Evolutionary conservation across 2,113 vertebrate genomes (phyloP).

Genomic region (Oncorhynchus kisutch): DNA sequence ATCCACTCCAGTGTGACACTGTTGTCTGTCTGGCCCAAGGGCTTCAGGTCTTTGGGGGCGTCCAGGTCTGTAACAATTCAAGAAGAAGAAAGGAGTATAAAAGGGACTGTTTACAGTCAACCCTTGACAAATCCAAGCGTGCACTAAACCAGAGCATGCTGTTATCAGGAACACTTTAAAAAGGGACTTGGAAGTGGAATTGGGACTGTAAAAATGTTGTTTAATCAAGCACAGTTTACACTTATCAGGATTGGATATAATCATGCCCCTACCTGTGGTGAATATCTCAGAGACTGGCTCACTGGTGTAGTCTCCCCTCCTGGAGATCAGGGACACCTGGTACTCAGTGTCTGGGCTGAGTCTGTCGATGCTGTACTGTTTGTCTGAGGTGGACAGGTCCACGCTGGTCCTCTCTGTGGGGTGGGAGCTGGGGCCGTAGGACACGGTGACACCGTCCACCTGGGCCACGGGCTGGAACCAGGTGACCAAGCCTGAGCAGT

Average conservation of each 20-base stretch:
- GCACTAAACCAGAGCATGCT: too few species aligned
- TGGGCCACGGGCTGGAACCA: slow-evolving; percentile 86
- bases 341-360: slow-evolving; percentile 88
- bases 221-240: too few species aligned
- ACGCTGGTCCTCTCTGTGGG: slow-evolving; percentile 76
- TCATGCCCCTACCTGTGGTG: slow-evolving; percentile 78
- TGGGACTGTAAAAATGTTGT: too few species aligned
- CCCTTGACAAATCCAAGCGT: too few species aligned
- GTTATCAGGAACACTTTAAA: too few species aligned
- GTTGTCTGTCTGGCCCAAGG: slow-evolving; percentile 82
- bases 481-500: slow-evolving; percentile 83
- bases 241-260: too few species aligned
- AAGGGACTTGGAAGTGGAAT: too few species aligned
- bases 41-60: slow-evolving; percentile 78
- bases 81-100: neutral
- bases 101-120: neutral
- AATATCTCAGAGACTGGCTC: slow-evolving; percentile 78
- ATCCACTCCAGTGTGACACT: slow-evolving; percentile 89
- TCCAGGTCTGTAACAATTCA: slow-evolving; percentile 77
- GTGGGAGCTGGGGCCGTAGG: slow-evolving; percentile 75
- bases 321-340: slow-evolving; percentile 80
- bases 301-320: slow-evolving; percentile 75
- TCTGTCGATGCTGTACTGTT: slow-evolving; percentile 81
- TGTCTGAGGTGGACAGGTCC: slow-evolving; percentile 78
- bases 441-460: slow-evolving; percentile 78